Base-by-base conservation (phyloP, 2,797 vertebrate species). In the Esox lucius region DNA sequence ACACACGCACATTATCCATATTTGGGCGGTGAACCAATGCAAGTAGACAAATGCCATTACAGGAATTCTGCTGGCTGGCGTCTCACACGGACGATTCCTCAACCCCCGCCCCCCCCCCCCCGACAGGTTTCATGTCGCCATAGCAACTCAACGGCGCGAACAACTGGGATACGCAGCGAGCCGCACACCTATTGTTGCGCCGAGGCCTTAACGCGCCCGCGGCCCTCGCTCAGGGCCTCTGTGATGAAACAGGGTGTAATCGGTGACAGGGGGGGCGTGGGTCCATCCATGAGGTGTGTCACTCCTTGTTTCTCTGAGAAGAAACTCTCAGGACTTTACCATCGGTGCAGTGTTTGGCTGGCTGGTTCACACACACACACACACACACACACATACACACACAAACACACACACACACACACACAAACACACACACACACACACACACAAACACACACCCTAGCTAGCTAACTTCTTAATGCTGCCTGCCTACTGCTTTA, bases 111-210 rank as follows among this genome's bases (percentile, higher is more conserved):
- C 75, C 87, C 35, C 35, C 35, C 88, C 86, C 88, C 75, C 87
- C 85, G 85, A 89, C 88, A 90, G 87, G 87, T 89, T 86, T 85
- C 68, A 77, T 88, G 93, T 94, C 93, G 83, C 91, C 87, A 91
- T 92, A 87, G 89, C 65, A 87, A 94, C 84, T 5, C 70, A 68
- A 82, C 87, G 82, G 83, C 84, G 82, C 81, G 86, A 88, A 85
- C 67, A 71, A 82, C 78, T 68, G 49, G 78, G 80, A 90, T 84
- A 81, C 39, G 74, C 84, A 15, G 39, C 68, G 74, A 85, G 15
- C 35, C 62, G 85, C 12, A 84, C 64, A 73, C 77, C 73, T 84
- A 87, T 89, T 75, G 76, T 35, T 35, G 19, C 22, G 15, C 15
- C 12, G 16, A 9, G 12, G 4, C 48, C 3, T 19, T 15, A 31